Evolutionary conservation across 2,113 vertebrate genomes (phyloP).

Genomic region (Muscicapa adusta): DNA sequence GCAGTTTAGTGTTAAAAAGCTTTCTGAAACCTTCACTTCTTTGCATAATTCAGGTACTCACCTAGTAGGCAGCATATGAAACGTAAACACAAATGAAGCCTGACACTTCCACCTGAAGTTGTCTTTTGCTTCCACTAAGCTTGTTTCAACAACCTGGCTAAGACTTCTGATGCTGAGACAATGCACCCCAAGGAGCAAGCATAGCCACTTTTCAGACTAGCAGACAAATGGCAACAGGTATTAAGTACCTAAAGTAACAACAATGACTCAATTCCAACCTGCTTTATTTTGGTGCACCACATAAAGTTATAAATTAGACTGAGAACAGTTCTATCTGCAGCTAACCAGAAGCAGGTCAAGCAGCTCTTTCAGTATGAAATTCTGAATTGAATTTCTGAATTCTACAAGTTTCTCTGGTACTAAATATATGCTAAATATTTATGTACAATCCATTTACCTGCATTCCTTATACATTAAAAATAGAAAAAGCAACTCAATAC

Average conservation of each 20-base stretch:
- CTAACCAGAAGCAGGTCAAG: neutral
- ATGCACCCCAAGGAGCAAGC: neutral
- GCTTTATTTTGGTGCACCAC: accelerated
- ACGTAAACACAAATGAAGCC: neutral
- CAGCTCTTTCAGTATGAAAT: neutral
- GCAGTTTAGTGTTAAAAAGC: neutral
- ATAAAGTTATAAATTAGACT: neutral
- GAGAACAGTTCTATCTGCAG: neutral
- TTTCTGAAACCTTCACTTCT: neutral
- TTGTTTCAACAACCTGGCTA: neutral
- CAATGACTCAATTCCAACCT: neutral
- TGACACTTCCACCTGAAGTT: neutral
- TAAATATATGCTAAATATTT: neutral
- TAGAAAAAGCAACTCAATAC: neutral
- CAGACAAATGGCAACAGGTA: neutral
- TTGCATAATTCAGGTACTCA: neutral
- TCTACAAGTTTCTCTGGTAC: neutral
- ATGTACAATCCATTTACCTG: neutral
- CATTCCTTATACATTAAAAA: neutral
- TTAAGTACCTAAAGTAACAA: neutral
- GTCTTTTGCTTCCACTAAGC: neutral
- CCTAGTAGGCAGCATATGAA: neutral
- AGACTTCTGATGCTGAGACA: neutral
- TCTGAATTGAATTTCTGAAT: neutral
- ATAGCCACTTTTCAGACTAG: neutral